Evolutionary conservation across 2,113 vertebrate genomes (phyloP), one percentile per base, ranked within the genome.

Genomic region (Eulacestoma nigropectus): DNA sequence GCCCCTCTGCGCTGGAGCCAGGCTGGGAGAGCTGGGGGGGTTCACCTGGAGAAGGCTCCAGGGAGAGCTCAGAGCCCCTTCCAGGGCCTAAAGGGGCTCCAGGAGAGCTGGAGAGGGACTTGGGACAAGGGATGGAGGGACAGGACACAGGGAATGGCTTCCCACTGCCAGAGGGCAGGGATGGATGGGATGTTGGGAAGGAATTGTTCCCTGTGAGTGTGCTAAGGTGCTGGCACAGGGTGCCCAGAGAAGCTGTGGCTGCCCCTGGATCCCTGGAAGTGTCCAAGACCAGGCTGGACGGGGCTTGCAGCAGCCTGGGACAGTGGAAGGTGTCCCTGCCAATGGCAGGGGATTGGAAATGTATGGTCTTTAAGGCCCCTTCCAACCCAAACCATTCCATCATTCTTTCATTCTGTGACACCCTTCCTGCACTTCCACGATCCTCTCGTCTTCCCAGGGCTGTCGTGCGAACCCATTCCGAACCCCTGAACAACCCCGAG

Each of bases 201-300:
- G 5, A 81, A 81, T 59, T n/a, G 0, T 2, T 67, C 5, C 3
- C 46, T 74, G 10, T 0, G 19, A n/a, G 33, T 42, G 35, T 33
- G 35, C 26, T 0, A 0, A 81, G 47, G 35, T 27, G 35, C 67
- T 65, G 86, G 59, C 67, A 27, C 32, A 50, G 76, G 65, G 44
- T 80, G 14, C 5, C 13, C 68, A 65, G 68, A 59, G 77, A 1
- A 74, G 68, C 60, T 81, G 60, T 10, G 77, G 52, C 52, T 74
- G 50, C 18, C 27, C 52, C 77, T 55, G 59, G 69, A 74, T 67
- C 68, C 27, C 59, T 67, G 77, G 37, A 0, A 50, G 32, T 20
- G 22, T 0, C 4, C 12, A 50, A 29, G 13, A 2, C 1, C 59
- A 81, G 52, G 27, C 1, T 81, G 59, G 44, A 16, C 0, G 0